Base-by-base conservation (phyloP, 1,140 invertebrate species). In the Cyclina sinensis region DNA sequence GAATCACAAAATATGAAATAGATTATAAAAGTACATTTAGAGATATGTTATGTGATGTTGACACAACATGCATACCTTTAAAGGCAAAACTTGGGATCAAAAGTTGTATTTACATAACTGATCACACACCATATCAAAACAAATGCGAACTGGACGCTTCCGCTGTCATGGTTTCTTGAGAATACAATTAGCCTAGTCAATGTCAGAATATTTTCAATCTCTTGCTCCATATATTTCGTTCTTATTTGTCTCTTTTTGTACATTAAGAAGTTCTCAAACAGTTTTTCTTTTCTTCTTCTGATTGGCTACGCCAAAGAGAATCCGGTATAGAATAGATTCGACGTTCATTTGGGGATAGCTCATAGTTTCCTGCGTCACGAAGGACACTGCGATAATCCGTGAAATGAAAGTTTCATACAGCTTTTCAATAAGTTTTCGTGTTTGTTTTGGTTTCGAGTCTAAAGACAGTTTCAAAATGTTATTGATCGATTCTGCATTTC, bases 401-500 rank as follows among this genome's bases (percentile, higher is more conserved):
- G 27, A 27, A 48, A 30, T 76, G 73, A 11, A 51, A 24, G 5
- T 83, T 32, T 30, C 3, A 24, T 68, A 83, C 18, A 83, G 24
- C 68, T 68, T 83, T 7, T 43, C 0, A 43, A 83, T 68, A 5
- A 83, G 24, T 18, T 65, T 35, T 16, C 12, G 18, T 24, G 43
- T 83, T 4, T 14, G 37, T 68, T 68, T 27, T 2, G 39, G 35
- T 46, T 83, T 65, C 37, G 43, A 70, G 39, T 68, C 43, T 2
- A 27, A 0, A 1, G 59, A 0, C 39, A 68, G 11, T 46, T 83
- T 68, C n/a, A 65, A 30, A 16, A 83, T 46, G 37, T 70, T 68
- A 62, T 83, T 83, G 7, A 83, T 83, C 0, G 59, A 68, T 39
- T 81, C 80, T 27, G 57, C 80, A 48, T 83, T 83, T 37, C 68